These are phyloP conservation scores for Irena cyanogastra DNA, from an alignment of 2,113 vertebrate genomes.

Conservation along the genomic window DNA sequence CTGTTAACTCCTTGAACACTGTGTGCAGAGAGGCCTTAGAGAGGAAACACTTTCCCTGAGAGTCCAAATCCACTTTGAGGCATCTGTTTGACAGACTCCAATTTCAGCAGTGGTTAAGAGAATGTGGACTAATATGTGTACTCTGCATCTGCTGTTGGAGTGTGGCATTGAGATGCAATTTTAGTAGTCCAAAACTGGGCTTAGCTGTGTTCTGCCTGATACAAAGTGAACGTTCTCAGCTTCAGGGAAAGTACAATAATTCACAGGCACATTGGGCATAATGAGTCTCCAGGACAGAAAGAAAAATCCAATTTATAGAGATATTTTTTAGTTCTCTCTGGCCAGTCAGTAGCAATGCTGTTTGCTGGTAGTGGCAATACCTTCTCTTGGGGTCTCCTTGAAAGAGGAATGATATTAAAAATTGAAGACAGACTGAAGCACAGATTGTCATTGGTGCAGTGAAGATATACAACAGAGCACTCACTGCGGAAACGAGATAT, in stretches of 20 bases:
- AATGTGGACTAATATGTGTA: background rate
- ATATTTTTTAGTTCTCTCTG: conserved; percentile 38
- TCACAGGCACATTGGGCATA: conserved; percentile 19
- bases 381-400: conserved; percentile 4
- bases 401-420: conserved; percentile 40
- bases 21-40: conserved; percentile 21
- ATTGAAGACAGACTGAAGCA: conserved; percentile 49
- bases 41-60: conserved; percentile 53
- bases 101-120: conserved; percentile 27
- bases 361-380: background rate
- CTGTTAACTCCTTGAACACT: conserved; percentile 75
- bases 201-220: background rate
- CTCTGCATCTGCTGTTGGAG: background rate
- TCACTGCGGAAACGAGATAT: background rate
- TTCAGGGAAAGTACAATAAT: conserved; percentile 25
- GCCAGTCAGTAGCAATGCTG: background rate
- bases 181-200: background rate
- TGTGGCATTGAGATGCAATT: background rate
- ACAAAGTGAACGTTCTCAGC: conserved; percentile 44
- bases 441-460: background rate
- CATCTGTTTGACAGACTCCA: conserved; percentile 1
- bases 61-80: conserved; percentile 24
- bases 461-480: background rate
- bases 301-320: conserved; percentile 57
- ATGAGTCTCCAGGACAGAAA: conserved; percentile 49